Base-by-base conservation (phyloP, 2,113 vertebrate genomes). In the Microtus pennsylvanicus region DNA sequence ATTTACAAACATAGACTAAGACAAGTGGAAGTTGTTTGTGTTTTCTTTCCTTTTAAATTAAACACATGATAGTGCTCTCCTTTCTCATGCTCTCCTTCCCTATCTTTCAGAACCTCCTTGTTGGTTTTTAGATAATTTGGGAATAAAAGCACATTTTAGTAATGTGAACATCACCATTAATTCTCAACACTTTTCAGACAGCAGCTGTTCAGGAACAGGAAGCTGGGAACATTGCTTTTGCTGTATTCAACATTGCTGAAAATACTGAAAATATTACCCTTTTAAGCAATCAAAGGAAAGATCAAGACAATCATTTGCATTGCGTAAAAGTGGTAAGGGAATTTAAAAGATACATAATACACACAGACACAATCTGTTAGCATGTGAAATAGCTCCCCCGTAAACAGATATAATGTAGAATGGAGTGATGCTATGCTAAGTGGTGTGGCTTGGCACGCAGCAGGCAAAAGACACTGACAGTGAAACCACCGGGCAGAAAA, bases 21-120 rank as follows among this genome's bases (percentile, higher is more conserved):
- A 70, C 63, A 69, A 35, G 3, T 91, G 3, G 0, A 50, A 12
- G 14, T 63, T 63, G 13, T 42, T 28, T 42, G 21, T 61, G 52
- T 61, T 63, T 83, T 24, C 12, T 42, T 83, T 91, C n/a, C 30
- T 47, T 77, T 30, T 47, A 80, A 30, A 52, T 82, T 90, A 70
- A 3, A 61, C 10, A 24, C n/a, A 26, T 33, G 88, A 69, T 35
- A 19, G 30, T 81, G 50, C 38, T 85, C 4, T 92, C 50, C 35
- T 77, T 65, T 21, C 50, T 74, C 14, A 38, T 0, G 52, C 22
- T 33, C n/a, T 61, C 63, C 33, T 72, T n/a, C 87, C 30, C 47
- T 77, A 4, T 21, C 24, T 92, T 93, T 83, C 33, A 16, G 14
- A 81, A 92, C 47, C 35, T 52, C 6, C 42, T 99, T 95, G 12